Conservation (phyloP, 2,113 vertebrate genomes). For the Phalacrocorax brasilianus region DNA sequence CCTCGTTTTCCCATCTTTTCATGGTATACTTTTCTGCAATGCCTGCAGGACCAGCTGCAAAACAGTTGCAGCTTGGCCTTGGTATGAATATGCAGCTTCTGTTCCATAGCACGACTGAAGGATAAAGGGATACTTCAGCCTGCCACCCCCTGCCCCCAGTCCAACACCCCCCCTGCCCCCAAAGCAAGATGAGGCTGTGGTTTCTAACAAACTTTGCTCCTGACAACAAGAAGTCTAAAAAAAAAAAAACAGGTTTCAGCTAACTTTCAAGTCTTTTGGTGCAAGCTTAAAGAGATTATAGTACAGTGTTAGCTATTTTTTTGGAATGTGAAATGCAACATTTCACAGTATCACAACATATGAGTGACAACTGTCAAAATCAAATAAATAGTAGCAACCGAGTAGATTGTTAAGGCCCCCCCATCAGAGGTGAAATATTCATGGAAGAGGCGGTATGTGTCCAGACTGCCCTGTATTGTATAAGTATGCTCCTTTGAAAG, state of each 20-base stretch:
- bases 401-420: neutral
- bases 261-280: neutral
- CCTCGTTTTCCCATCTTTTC: constrained; percentile 16
- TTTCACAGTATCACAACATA: neutral
- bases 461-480: neutral
- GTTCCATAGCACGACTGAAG: neutral
- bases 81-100: neutral
- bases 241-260: neutral
- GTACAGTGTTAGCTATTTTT: neutral
- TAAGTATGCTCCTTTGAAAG: neutral
- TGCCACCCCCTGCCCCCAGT: too few species aligned
- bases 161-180: too few species aligned
- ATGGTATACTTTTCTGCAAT: neutral
- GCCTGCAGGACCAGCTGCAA: neutral
- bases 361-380: neutral
- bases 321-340: neutral
- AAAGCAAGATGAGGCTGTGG: neutral
- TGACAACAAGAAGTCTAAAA: neutral
- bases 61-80: neutral
- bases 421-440: neutral
- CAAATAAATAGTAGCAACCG: neutral
- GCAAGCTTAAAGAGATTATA: neutral
- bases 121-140: neutral
- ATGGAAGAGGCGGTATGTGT: neutral
- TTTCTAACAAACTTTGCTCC: neutral